Percentiles rank a stretch among this genome's conserved stretches.
These are phyloP conservation scores for Mustela nigripes DNA, from an alignment of 2,113 vertebrate genomes.

Conservation along the genomic window DNA sequence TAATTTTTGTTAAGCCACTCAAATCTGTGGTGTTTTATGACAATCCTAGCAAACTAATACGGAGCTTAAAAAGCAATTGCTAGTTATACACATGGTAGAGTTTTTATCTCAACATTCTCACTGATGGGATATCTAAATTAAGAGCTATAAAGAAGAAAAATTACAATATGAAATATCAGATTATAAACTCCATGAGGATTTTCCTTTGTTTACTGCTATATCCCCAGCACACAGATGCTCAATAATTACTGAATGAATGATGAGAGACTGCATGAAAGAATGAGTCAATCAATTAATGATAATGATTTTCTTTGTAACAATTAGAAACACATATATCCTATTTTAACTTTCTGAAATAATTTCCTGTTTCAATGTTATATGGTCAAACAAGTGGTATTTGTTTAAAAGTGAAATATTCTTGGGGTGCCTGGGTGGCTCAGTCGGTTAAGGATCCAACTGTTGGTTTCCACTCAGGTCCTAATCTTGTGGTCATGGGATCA, in stretches of 20 bases:
- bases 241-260: background rate
- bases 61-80: slow-evolving; percentile 21
- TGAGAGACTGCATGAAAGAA: background rate
- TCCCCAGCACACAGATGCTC: background rate
- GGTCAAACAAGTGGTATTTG: slow-evolving; percentile 21
- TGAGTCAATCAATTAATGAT: background rate
- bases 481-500: background rate
- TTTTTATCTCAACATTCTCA: slow-evolving; percentile 12
- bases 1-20: background rate
- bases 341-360: background rate
- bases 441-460: background rate
- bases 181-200: background rate
- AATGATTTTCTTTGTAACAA: slow-evolving; percentile 33
- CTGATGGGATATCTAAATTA: slow-evolving; percentile 22
- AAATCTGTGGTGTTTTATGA: background rate
- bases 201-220: background rate
- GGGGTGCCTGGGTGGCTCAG: background rate
- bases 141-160: background rate
- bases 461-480: background rate
- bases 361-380: background rate
- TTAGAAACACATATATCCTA: background rate
- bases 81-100: background rate
- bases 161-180: slow-evolving; percentile 18
- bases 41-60: background rate
- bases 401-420: slow-evolving; percentile 29